These are phyloP conservation scores for Argyrosomus regius DNA, from an alignment of 2,797 vertebrate species.

Conservation along the genomic window DNA sequence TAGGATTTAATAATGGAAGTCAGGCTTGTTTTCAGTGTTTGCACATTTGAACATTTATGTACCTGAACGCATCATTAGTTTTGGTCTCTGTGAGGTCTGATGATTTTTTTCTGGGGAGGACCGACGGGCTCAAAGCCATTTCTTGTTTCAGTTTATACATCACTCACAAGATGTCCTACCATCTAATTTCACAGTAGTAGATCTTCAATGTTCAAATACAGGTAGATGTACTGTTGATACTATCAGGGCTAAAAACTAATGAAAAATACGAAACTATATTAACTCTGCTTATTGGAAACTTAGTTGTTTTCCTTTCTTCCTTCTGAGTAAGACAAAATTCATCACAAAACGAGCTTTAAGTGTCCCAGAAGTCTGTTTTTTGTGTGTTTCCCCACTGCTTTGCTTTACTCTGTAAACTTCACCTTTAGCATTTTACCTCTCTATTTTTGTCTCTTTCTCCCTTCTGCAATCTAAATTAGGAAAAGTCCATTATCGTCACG, in stretches of 20 bases:
- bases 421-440: neutral
- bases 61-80: conserved; percentile 19
- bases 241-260: neutral
- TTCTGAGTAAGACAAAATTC: neutral
- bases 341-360: neutral
- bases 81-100: neutral
- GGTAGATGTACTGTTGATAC: too few relatives aligned
- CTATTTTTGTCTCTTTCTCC: neutral
- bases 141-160: neutral
- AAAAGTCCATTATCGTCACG: conserved; percentile 72
- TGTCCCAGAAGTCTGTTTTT: neutral
- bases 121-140: neutral
- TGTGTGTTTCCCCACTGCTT: too few relatives aligned
- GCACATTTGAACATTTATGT: neutral
- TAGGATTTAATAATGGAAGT: neutral
- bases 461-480: conserved; percentile 47
- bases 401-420: neutral
- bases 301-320: neutral
- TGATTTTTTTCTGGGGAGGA: neutral
- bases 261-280: too few relatives aligned
- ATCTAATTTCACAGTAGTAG: neutral
- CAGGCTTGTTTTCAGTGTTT: neutral
- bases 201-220: neutral
- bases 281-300: too few relatives aligned
- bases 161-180: neutral